These are phyloP conservation scores for Aphrophora alni DNA, from an alignment of 2,888 invertebrate species.

Conservation along the genomic window DNA sequence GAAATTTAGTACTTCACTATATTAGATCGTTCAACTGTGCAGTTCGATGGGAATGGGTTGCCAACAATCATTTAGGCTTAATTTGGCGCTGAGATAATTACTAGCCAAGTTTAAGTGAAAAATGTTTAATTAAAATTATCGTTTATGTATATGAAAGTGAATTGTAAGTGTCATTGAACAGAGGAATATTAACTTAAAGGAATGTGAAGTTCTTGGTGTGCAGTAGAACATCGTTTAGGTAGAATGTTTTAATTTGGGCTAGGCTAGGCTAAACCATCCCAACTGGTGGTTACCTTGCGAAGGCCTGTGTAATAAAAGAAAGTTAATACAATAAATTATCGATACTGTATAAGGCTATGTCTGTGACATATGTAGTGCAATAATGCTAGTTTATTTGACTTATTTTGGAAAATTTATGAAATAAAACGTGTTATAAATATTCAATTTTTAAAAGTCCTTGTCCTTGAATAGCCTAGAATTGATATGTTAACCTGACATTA, in stretches of 20 bases:
- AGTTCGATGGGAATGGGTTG: not conserved
- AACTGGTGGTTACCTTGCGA: not conserved
- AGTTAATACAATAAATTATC: not conserved
- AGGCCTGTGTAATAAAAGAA: not conserved
- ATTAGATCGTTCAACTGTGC: not conserved
- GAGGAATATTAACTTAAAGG: not conserved
- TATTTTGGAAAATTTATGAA: not conserved
- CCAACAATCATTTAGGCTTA: not conserved
- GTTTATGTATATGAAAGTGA: not conserved
- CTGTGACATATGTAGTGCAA: not conserved
- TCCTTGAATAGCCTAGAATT: not conserved
- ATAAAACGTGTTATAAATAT: not conserved
- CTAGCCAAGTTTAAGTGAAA: not conserved
- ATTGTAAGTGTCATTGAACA: not conserved
- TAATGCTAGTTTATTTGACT: not conserved
- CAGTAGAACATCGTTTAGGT: not conserved
- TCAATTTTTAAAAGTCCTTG: not conserved
- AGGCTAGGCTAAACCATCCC: not conserved
- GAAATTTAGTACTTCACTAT: not conserved
- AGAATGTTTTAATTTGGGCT: not conserved
- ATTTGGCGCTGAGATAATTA: not conserved
- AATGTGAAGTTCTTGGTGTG: not conserved
- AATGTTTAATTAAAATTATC: not conserved
- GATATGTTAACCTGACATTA: not conserved
- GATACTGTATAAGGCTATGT: not conserved